Evolutionary conservation across 2,113 vertebrate genomes (phyloP), one percentile per base, ranked within the genome.

Genomic region (Notechis scutatus): DNA sequence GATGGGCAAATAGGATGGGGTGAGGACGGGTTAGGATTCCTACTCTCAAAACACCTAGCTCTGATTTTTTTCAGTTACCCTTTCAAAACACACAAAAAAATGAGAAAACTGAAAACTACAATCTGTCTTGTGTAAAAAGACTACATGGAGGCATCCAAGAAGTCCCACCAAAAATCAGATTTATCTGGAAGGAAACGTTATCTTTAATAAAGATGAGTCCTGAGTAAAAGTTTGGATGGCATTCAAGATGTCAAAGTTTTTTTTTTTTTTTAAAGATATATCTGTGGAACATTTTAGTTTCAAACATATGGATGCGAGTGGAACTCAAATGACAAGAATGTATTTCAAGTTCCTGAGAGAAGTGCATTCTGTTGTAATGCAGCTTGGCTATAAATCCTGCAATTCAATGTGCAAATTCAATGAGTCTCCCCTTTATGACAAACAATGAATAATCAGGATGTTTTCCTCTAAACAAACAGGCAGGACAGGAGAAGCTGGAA

Each of bases 1-100:
- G 93, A 94, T 91, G 94, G 92, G 93, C 94, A 47, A 93, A 52
- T 54, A 29, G 74, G 12, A 56, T 42, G 88, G 21, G n/a, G 64
- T 21, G 39, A 47, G 18, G 34, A 85, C 10, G 26, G 29, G 45
- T 85, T 11, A 56, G 11, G 34, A 21, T 86, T 87, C 8, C 3
- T 61, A 20, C 29, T 86, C 61, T 87, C 47, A 7, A 47, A 52
- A 64, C 74, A 52, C n/a, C 6, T 21, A 52, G 45, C 45, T 26
- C 39, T 39, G 2, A 26, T 61, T 59, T 85, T 61, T 61, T 7
- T 20, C 42, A 57, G 88, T 56, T 50, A 9, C 24, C 29, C 5
- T 55, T 89, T 59, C 52, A 20, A 55, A 90, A 90, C 29, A n/a
- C 29, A 39, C 29, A 59, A 15, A 88, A 85, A 85, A 2, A 12